phyloP scores from a whole-genome alignment of 2,888 invertebrate species.

The Zootermopsis nevadensis region DNA sequence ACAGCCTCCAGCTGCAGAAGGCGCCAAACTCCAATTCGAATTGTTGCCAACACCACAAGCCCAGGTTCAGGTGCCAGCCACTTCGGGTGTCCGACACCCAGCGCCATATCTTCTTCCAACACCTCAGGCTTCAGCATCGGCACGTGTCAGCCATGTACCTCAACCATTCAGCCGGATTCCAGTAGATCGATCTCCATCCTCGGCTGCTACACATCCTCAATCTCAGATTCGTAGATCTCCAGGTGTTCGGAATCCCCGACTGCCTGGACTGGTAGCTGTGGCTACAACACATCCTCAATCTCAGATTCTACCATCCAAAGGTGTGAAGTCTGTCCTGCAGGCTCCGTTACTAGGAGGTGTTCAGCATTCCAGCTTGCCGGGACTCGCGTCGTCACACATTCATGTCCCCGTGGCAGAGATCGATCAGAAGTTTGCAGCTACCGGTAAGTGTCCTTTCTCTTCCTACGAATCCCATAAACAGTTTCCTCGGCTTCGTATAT shows the following conservation, averaged over 20 bases:
- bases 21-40: background rate
- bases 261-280: too few relatives aligned
- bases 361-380: background rate
- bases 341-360: background rate
- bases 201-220: background rate
- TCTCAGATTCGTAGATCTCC: background rate
- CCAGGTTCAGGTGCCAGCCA: background rate
- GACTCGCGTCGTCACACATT: background rate
- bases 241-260: background rate
- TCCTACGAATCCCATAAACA: too few relatives aligned
- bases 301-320: background rate
- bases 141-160: background rate
- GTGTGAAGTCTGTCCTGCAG: background rate
- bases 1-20: background rate
- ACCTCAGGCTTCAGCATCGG: background rate
- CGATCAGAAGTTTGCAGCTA: slow-evolving; percentile 19
- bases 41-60: background rate
- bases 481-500: too few relatives aligned
- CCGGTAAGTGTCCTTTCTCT: slow-evolving; percentile 27
- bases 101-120: background rate
- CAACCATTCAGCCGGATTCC: background rate
- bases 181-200: background rate
- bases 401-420: slow-evolving; percentile 19
- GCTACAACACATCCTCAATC: background rate
- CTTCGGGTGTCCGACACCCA: background rate